Base-by-base conservation (phyloP, 1,140 invertebrate species). In the Heliconius himera region DNA sequence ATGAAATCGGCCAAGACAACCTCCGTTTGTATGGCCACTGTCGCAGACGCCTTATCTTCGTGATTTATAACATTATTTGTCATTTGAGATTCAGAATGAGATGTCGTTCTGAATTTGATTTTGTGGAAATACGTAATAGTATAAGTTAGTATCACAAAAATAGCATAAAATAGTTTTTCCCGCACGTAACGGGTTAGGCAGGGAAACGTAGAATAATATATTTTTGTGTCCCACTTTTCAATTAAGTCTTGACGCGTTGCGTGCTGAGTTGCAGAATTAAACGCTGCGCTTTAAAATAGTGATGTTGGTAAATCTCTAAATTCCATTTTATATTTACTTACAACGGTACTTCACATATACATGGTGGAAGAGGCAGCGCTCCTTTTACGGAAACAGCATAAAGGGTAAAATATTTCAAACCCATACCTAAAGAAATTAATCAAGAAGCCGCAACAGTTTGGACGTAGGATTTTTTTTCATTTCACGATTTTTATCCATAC, bases 11-110 rank as follows among this genome's bases (percentile, higher is more conserved):
- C 70, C n/a, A 70, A 70, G 70, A 36, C 70, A 36, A 20, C 26
- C 16, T 26, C 70, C 26, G 70, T 36, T 20, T 33, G 33, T 70
- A 70, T 70, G 70, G 13, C 70, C 70, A 33, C 26, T 29, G 26
- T 36, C 70, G n/a, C 54, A 56, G 54, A 9, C 70, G 70, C 9
- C 70, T 70, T 70, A 70, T 70, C 70, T 29, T 18, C 70, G 13
- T 36, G 70, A 70, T 70, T 70, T 70, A 70, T 70, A 5, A 33
- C 8, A 36, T 70, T 70, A 70, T 70, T 70, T 70, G 70, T 70
- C 70, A 36, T 70, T 36, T 70, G 18, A 70, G 70, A 70, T 70
- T 16, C 29, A 36, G 3, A 36, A 70, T 36, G 33, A 70, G 70
- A 70, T 70, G 60, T 70, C 29, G 60, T 70, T 26, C 33, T 70